Base-by-base conservation (phyloP, 2,113 vertebrate species). In the Pongo abelii region DNA sequence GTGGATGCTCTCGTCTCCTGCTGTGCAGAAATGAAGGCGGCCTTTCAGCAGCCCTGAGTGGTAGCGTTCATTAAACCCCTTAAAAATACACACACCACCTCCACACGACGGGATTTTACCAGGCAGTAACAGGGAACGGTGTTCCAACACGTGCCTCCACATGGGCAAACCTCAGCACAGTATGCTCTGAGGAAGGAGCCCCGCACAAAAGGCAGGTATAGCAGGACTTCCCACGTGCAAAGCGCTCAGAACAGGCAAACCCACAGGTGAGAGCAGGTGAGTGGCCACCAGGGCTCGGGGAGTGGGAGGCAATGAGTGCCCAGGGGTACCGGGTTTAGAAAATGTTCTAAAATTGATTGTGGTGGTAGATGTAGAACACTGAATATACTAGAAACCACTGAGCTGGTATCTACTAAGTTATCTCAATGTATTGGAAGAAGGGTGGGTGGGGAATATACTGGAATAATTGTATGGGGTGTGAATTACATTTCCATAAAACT, bases 11-110 rank as follows among this genome's bases (percentile, higher is more conserved):
- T 23, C 32, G 1, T 25, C 38, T 30, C 14, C n/a, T 2, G 25
- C n/a, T 5, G 4, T 25, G n/a, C 10, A 35, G 0, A 48, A 9
- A 27, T 0, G 0, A 32, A 20, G 0, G n/a, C 8, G 0, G 12
- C n/a, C 59, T 43, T 9, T 3, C 11, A 2, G n/a, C 67, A 5
- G 27, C 6, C 46, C 61, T 46, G 30, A 12, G 2, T n/a, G 74
- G 22, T 12, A 0, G 35, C 17, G 5, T 2, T 20, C 14, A 2
- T 11, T 7, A 30, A 57, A 72, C 35, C 10, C 43, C 55, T 30
- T 40, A 70, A 22, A 25, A n/a, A 1, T 0, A 1, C 12, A 46
- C 18, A 0, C 1, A 3, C n/a, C 46, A 0, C 0, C 32, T n/a
- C 69, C n/a, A 0, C 6, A 2, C 52, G 1, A 12, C 4, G 5